Percentiles rank a stretch among this genome's conserved stretches.
phyloP scores from a whole-genome alignment of 2,113 vertebrate genomes.

The Pipra filicauda region DNA sequence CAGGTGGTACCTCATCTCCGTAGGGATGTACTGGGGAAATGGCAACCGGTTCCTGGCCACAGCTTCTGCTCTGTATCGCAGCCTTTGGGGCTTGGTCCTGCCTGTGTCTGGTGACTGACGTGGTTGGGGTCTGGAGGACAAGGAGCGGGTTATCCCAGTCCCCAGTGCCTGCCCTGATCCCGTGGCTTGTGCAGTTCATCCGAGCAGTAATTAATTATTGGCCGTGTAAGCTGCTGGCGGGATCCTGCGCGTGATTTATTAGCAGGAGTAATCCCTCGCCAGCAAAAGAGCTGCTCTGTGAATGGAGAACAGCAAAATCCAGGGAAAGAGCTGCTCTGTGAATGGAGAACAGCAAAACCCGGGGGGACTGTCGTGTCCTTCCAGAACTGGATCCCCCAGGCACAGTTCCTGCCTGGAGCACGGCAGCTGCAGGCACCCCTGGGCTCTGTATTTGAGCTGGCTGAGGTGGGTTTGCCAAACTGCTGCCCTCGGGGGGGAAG shows the following conservation, averaged over 20 bases:
- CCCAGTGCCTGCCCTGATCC: not conserved
- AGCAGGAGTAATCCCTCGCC: not conserved
- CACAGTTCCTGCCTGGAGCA: not conserved
- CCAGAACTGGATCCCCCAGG: not conserved
- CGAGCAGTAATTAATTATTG: not conserved
- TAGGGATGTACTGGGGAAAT: not conserved
- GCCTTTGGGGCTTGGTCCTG: accelerated
- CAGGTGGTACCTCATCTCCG: not conserved
- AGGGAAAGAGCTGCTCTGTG: not conserved
- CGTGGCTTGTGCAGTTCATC: not conserved
- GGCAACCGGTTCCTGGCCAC: not conserved
- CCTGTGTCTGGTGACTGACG: not conserved
- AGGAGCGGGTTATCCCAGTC: not conserved
- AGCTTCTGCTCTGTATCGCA: not conserved
- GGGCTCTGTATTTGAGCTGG: not conserved
- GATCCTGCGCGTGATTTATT: not conserved
- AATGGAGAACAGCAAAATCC: not conserved
- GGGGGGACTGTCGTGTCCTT: not conserved
- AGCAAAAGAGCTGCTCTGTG: not conserved
- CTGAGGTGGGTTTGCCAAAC: not conserved
- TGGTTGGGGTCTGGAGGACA: not conserved
- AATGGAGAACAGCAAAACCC: not conserved
- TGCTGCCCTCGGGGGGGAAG: accelerated
- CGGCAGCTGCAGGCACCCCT: not conserved
- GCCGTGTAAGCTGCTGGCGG: not conserved